These are phyloP conservation scores for Carassius auratus DNA, from an alignment of 2,113 vertebrate genomes.

Conservation along the genomic window DNA sequence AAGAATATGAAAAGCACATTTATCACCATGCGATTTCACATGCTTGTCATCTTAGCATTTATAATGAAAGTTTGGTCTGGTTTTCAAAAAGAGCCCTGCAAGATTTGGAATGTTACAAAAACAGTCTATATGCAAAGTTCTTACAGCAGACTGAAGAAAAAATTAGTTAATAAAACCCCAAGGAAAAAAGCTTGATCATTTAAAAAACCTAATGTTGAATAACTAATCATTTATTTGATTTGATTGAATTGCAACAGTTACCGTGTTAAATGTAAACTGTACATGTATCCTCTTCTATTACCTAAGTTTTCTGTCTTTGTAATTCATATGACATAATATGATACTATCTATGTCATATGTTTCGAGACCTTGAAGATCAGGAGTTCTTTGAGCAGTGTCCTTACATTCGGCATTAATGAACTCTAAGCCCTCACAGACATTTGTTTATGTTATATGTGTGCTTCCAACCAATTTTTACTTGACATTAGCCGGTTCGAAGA, in stretches of 20 bases:
- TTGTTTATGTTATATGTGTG: conserved; percentile 21
- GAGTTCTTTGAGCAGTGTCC: conserved; percentile 19
- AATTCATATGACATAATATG: background rate
- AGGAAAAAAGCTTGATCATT: background rate
- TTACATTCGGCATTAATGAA: conserved; percentile 12
- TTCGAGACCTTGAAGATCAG: conserved; percentile 22
- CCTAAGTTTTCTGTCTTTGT: background rate
- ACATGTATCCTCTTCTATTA: background rate
- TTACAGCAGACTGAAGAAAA: background rate
- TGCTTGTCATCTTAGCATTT: conserved; percentile 23
- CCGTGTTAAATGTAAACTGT: background rate
- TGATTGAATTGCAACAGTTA: background rate
- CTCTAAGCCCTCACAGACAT: background rate
- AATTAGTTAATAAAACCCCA: background rate
- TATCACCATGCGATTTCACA: conserved; percentile 29
- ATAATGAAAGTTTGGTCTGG: conserved; percentile 18
- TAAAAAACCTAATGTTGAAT: background rate
- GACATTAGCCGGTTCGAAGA: conserved; percentile 35
- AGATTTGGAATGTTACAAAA: conserved; percentile 23
- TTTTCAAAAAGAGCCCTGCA: conserved; percentile 24
- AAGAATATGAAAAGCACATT: conserved; percentile 5
- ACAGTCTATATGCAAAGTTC: background rate
- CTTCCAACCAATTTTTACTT: conserved; percentile 43
- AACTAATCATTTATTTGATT: background rate
- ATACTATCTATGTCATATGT: background rate